Percentiles rank a stretch among this genome's conserved stretches.
phyloP scores from a whole-genome alignment of 2,797 vertebrate species.

The Poliocrania exsul region DNA sequence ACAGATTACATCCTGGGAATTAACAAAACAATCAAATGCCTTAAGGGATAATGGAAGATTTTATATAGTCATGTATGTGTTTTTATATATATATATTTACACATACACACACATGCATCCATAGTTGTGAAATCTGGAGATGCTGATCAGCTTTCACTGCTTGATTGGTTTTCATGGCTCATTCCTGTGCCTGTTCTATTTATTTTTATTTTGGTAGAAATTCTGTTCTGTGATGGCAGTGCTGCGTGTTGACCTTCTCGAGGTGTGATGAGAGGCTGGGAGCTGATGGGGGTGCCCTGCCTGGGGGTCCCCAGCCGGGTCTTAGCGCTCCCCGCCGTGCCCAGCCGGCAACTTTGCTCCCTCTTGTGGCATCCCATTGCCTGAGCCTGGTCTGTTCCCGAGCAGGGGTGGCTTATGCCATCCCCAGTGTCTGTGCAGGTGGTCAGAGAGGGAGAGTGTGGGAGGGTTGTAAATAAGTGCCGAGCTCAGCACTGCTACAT shows the following conservation, averaged over 20 bases:
- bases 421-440: background rate
- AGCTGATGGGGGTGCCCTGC: background rate
- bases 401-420: background rate
- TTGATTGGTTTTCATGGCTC: background rate
- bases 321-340: background rate
- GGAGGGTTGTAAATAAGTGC: background rate
- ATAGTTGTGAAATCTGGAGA: background rate
- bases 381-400: background rate
- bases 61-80: background rate
- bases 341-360: background rate
- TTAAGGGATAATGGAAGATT: constrained; percentile 24
- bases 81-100: background rate
- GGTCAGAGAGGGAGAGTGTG: background rate
- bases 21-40: constrained; percentile 58
- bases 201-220: background rate
- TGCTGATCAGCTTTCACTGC: background rate
- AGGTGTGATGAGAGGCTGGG: background rate
- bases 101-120: background rate
- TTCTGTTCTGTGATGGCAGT: background rate
- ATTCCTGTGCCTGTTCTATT: background rate
- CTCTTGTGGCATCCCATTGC: constrained; percentile 13
- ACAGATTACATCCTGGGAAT: constrained; percentile 57
- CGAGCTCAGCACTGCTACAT: background rate
- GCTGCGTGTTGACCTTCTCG: accelerated
- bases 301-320: background rate